Base-by-base conservation (phyloP, 2,113 vertebrate genomes). In the Bubalus kerabau region DNA sequence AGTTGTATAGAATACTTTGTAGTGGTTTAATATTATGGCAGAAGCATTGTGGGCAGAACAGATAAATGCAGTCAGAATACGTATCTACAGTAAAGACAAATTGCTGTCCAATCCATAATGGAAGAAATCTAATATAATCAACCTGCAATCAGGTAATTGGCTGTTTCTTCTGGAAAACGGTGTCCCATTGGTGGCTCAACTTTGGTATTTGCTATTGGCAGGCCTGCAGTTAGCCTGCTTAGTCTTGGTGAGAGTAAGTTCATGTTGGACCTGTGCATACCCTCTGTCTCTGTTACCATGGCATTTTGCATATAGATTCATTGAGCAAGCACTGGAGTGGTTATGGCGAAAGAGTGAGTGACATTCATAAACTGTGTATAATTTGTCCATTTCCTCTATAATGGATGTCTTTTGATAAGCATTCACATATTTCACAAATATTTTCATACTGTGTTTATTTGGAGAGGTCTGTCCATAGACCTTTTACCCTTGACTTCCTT, bases 401-500 rank as follows among this genome's bases (percentile, higher is more conserved):
- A 21, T 92, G 80, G 86, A 46, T 90, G 21, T 50, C 17, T 95
- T 97, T 93, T 93, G 24, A 36, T 96, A 81, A 89, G 28, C 78
- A 36, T 84, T 94, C 59, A 26, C 12, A 2, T 83, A 67, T n/a
- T 67, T 85, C 8, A 54, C 54, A 86, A 74, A 48, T 92, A 86
- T 48, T 96, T 94, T 92, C 23, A 82, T 21, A 74, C 3, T 21
- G 1, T 62, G 7, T 87, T 87, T 87, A 24, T 84, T 89, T 82
- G 62, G 87, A 59, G 54, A 96, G 43, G 28, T 81, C 57, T 93
- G 17, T 85, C 17, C 23, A 7, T 59, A 90, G 62, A 90, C 23
- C 21, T 95, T 40, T 60, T 74, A 56, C 59, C 36, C 43, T 90
- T 93, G 24, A 56, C 71, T 19, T 92, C 48, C 71, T 81, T 78